These are phyloP conservation scores for Parnassius smintheus DNA, from an alignment of 2,888 invertebrate species.

Conservation along the genomic window DNA sequence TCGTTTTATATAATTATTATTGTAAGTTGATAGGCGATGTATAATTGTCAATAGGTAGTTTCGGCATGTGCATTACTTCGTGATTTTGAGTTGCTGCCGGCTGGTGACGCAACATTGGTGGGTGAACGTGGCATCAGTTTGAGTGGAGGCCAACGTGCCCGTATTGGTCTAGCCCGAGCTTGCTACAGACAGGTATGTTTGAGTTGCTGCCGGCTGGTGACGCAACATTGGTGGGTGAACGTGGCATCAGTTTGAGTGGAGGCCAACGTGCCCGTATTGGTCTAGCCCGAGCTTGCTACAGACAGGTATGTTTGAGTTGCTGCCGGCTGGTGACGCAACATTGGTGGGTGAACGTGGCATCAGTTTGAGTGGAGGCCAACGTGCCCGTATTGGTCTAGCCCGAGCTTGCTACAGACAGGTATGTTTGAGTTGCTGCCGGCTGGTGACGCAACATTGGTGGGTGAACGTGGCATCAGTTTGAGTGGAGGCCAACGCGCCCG, in stretches of 20 bases:
- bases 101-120: constrained; percentile 87
- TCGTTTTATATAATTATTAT: no score
- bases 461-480: constrained; percentile 88
- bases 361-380: constrained; percentile 90
- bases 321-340: constrained; percentile 87
- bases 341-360: constrained; percentile 90
- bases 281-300: constrained; percentile 88
- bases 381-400: constrained; percentile 88
- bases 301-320: constrained; percentile 84
- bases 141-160: constrained; percentile 90
- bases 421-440: constrained; percentile 85
- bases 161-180: constrained; percentile 88
- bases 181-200: constrained; percentile 80
- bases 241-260: constrained; percentile 88
- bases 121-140: constrained; percentile 89
- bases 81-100: constrained; percentile 86
- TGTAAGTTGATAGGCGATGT: no score
- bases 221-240: constrained; percentile 87
- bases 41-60: constrained; percentile 58
- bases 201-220: constrained; percentile 86
- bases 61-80: constrained; percentile 83
- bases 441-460: constrained; percentile 88
- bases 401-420: constrained; percentile 88
- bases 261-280: constrained; percentile 91
- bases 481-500: constrained; percentile 92